Conservation (phyloP, 1,140 invertebrate genomes). For the Caenorhabditis inopinata region DNA sequence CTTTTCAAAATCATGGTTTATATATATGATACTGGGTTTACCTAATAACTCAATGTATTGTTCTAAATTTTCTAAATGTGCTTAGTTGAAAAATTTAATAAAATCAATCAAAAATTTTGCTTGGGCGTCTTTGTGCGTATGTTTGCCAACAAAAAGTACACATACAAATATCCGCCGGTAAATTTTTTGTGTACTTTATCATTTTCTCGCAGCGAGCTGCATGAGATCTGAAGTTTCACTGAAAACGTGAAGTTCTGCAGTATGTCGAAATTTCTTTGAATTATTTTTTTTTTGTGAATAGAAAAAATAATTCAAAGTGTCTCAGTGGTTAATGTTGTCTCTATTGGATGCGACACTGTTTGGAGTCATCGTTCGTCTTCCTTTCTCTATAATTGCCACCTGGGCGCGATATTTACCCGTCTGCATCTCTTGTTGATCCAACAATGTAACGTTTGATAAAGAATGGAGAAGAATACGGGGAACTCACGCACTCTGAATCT, state of each 20-base stretch:
- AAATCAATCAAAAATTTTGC: slow-evolving; percentile 34
- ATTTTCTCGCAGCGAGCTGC: neutral
- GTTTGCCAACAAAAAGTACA: slow-evolving; percentile 34
- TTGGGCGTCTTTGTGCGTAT: slow-evolving; percentile 19
- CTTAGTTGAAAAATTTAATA: slow-evolving; percentile 36
- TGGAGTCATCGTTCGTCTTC: neutral
- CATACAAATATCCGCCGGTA: slow-evolving; percentile 21
- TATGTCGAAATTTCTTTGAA: neutral
- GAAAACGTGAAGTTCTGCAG: neutral
- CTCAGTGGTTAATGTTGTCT: slow-evolving; percentile 26
- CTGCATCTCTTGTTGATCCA: slow-evolving; percentile 32
- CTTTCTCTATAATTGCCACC: slow-evolving; percentile 6
- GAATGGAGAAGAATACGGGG: neutral
- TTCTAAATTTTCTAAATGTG: no score
- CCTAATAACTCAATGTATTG: no score
- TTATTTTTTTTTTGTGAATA: neutral
- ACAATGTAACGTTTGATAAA: slow-evolving; percentile 27
- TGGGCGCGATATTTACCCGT: slow-evolving; percentile 27
- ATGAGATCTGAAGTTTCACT: neutral
- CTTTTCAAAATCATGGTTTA: no score
- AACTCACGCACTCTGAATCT: slow-evolving; percentile 7
- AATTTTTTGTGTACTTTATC: slow-evolving; percentile 18
- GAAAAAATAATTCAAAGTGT: neutral
- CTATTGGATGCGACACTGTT: slow-evolving; percentile 15
- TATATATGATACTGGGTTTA: no score